Percentiles rank a stretch among this genome's conserved stretches.
phyloP scores from a whole-genome alignment of 2,113 vertebrate species.

The Pygoscelis adeliae region DNA sequence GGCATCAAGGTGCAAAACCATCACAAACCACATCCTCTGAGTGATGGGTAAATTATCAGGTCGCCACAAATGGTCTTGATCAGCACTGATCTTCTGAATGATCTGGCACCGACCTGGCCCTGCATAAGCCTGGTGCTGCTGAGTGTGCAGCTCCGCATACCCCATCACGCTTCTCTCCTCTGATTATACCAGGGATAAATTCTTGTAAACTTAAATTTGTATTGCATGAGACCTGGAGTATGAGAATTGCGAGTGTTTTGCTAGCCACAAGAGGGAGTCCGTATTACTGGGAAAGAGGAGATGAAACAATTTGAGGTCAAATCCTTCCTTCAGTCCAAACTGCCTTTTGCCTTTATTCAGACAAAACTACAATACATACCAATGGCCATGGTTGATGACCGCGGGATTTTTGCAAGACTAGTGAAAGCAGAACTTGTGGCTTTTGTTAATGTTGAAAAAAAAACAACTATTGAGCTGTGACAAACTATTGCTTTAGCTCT shows the following conservation, averaged over 20 bases:
- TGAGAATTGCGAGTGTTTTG: accelerated
- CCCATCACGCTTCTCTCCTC: accelerated
- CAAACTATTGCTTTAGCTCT: neutral
- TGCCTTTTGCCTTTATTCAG: neutral
- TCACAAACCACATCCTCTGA: accelerated
- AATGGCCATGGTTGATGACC: accelerated
- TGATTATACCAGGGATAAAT: accelerated
- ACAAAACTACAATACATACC: neutral
- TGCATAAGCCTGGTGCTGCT: neutral
- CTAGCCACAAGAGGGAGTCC: neutral
- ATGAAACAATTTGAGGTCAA: neutral
- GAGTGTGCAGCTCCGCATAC: neutral
- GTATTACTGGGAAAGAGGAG: neutral
- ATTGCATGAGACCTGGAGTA: accelerated
- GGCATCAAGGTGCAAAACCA: neutral
- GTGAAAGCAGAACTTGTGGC: neutral
- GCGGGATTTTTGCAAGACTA: neutral
- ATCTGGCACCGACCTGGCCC: neutral
- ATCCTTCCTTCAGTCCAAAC: neutral
- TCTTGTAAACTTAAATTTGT: accelerated
- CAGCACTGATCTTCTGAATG: neutral
- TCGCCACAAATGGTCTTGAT: accelerated
- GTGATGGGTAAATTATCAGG: accelerated
- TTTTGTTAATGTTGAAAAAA: neutral
- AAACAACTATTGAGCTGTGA: neutral